Evolutionary conservation across 2,113 vertebrate genomes (phyloP), one percentile per base, ranked within the genome.

Genomic region (Megaleporinus macrocephalus): DNA sequence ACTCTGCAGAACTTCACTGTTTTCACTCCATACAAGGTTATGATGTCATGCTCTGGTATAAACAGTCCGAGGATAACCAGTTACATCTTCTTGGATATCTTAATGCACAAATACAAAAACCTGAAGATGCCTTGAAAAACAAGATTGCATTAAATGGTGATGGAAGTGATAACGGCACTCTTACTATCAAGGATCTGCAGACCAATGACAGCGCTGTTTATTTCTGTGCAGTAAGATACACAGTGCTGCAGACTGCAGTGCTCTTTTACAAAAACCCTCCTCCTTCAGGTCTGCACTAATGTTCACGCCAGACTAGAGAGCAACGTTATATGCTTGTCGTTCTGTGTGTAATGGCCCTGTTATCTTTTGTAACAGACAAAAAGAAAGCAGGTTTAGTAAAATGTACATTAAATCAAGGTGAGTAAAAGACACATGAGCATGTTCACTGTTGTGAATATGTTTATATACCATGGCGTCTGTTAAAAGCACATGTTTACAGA

Each of bases 51-150:
- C 36, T 83, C 4, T 84, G 85, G 68, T 81, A 78, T 44, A 76
- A 86, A 73, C 49, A 77, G 66, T 44, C 55, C n/a, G 24, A 63
- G 33, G n/a, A n/a, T n/a, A 61, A 51, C 15, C 6, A 27, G 16
- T 62, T 65, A 6, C 14, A 59, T 24, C 26, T 83, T 33, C 63
- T 77, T 57, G 85, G 81, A 73, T 86, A 80, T 73, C 14, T 76
- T 14, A 47, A 73, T 59, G 1, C 51, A 5, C 12, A 63, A 5
- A 53, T n/a, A 13, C 24, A 24, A 15, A 51, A 71, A 62, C 41
- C 73, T 12, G 57, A 61, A 41, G 65, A 76, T 5, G 5, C 1
- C 12, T 24, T 82, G 24, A 66, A 74, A 26, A 11, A 29, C 26
- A 80, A 69, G 18, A 78, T 78, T 33, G 61, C 5, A 24, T 47